Evolutionary conservation across 2,888 invertebrate species (phyloP).

Genomic region (Cataglyphis livida): DNA sequence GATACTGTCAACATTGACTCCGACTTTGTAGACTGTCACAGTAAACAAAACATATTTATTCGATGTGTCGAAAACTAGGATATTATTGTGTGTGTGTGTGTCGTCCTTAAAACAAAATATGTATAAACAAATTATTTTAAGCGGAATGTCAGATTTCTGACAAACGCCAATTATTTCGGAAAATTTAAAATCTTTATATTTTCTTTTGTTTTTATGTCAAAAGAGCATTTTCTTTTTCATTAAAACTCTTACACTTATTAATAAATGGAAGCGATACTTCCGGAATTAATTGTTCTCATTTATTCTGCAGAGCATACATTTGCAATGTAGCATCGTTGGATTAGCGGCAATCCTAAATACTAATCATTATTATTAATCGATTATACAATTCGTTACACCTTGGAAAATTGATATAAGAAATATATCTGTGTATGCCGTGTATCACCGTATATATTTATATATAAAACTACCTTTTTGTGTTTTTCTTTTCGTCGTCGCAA

Average conservation of each 20-base stretch:
- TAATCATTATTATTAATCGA: slow-evolving; percentile 60
- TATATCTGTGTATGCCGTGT: slow-evolving; percentile 68
- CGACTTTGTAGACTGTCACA: no score
- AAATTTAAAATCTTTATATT: background rate
- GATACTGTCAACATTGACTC: no score
- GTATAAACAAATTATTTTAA: background rate
- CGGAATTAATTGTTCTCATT: slow-evolving; percentile 43
- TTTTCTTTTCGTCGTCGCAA: slow-evolving; percentile 50
- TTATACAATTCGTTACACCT: slow-evolving; percentile 62
- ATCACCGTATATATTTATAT: slow-evolving; percentile 58
- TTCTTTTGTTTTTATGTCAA: background rate
- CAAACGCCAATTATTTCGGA: background rate
- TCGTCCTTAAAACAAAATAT: background rate
- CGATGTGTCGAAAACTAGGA: background rate
- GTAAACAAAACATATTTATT: background rate
- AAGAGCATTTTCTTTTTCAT: background rate
- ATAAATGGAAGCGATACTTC: background rate
- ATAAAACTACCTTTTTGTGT: slow-evolving; percentile 59
- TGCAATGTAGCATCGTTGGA: slow-evolving; percentile 41
- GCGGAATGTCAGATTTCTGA: slow-evolving; percentile 20
- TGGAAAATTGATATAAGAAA: slow-evolving; percentile 73
- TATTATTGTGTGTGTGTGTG: background rate
- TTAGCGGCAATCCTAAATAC: slow-evolving; percentile 53
- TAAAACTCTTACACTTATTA: background rate
- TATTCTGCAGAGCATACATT: slow-evolving; percentile 29